Conservation (phyloP, 2,113 vertebrate genomes). For the Craseonycteris thonglongyai region DNA sequence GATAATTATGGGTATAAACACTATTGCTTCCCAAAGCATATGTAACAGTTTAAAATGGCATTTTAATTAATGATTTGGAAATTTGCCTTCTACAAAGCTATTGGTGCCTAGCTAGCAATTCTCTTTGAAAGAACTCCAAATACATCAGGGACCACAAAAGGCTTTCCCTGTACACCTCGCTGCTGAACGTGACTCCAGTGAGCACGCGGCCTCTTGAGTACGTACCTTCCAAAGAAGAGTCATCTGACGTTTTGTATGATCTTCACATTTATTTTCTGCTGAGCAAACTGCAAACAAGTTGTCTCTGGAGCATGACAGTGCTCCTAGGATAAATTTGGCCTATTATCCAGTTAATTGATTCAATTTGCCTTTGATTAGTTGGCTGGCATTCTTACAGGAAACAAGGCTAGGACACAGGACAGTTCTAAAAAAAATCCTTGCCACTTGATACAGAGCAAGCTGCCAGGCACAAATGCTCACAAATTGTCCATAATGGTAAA, state of each 20-base stretch:
- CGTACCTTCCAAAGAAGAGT: background rate
- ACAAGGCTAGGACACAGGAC: background rate
- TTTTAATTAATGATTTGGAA: background rate
- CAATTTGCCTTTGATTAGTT: constrained; percentile 53
- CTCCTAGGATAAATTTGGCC: constrained; percentile 35
- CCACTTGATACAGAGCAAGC: background rate
- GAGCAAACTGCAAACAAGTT: constrained; percentile 9
- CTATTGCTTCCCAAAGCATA: background rate
- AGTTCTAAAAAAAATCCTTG: constrained; percentile 10
- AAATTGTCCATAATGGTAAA: background rate
- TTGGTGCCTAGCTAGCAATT: background rate
- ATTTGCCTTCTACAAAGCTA: background rate
- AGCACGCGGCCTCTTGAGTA: background rate
- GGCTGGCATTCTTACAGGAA: constrained; percentile 27
- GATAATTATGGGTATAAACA: background rate
- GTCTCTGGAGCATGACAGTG: background rate
- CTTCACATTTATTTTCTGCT: constrained; percentile 13
- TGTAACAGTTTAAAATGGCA: background rate
- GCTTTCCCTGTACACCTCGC: background rate
- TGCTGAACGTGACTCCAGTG: background rate
- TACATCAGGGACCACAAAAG: background rate
- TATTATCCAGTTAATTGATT: constrained; percentile 31
- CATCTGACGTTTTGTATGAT: background rate
- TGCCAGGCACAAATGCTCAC: background rate
- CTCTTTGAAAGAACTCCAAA: background rate